Evolutionary conservation across 2,797 vertebrate genomes (phyloP).

Genomic region (Taeniopygia guttata): DNA sequence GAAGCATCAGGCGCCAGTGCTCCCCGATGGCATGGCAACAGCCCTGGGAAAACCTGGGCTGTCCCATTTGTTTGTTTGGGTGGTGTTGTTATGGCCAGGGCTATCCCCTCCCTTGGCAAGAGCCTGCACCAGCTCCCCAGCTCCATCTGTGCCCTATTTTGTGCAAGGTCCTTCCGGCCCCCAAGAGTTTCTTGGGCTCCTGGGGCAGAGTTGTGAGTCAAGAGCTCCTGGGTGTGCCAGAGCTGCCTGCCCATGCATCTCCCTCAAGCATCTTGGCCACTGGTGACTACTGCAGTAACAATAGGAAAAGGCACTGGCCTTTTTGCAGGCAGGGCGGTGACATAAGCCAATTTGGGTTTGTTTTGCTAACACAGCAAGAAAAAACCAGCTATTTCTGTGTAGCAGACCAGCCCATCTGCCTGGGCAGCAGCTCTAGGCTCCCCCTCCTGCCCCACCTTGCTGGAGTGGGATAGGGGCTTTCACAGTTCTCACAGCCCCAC

Average conservation of each 20-base stretch:
- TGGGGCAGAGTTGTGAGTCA: background rate
- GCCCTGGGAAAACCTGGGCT: background rate
- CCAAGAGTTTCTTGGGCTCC: background rate
- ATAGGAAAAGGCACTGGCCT: background rate
- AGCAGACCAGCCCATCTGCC: background rate
- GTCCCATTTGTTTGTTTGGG: slow-evolving; percentile 12
- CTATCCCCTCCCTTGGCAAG: background rate
- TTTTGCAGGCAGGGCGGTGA: background rate
- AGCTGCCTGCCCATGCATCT: background rate
- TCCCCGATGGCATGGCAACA: background rate
- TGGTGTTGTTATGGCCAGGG: background rate
- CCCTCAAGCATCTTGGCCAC: background rate
- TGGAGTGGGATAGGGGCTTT: background rate
- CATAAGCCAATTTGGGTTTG: background rate
- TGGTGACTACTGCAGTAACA: background rate
- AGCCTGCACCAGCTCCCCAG: background rate
- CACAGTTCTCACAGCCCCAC: rapidly evolving
- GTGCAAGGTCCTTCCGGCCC: background rate
- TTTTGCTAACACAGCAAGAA: background rate
- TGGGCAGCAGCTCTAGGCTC: background rate
- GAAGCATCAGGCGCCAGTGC: background rate
- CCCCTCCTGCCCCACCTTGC: background rate
- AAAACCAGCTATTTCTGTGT: background rate
- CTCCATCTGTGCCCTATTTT: background rate
- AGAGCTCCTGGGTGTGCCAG: background rate